phyloP scores from a whole-genome alignment of 2,888 invertebrate genomes.

The Hemithea aestivaria region DNA sequence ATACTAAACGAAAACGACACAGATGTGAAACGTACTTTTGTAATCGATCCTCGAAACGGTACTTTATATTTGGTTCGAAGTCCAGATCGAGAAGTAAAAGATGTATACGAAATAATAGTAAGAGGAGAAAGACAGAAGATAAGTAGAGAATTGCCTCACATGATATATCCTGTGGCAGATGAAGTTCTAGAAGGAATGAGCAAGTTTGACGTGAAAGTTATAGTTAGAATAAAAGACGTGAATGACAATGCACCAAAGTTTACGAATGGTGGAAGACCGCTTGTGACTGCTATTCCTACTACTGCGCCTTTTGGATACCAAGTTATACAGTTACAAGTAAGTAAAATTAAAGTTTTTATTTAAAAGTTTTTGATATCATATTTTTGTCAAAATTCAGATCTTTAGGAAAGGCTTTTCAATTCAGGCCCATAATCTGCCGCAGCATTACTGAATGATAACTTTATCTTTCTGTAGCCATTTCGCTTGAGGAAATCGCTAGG shows the following conservation, averaged over 20 bases:
- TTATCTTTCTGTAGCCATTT: no score
- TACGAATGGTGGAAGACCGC: conserved; percentile 85
- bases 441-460: no score
- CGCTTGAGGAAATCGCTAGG: no score
- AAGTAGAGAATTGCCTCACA: conserved; percentile 84
- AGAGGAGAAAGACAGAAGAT: conserved; percentile 77
- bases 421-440: no score
- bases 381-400: no score
- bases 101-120: conserved; percentile 80
- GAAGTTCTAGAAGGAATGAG: conserved; percentile 85
- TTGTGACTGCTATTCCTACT: conserved; percentile 90
- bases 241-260: conserved; percentile 92
- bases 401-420: no score
- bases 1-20: conserved; percentile 80
- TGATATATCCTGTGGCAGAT: conserved; percentile 87
- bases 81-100: conserved; percentile 86
- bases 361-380: neutral
- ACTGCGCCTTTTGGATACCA: conserved; percentile 90
- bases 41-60: conserved; percentile 87
- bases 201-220: conserved; percentile 88
- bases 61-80: conserved; percentile 85
- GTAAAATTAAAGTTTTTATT: conserved; percentile 6
- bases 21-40: conserved; percentile 81
- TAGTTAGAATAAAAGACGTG: conserved; percentile 87
- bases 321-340: conserved; percentile 85